These are phyloP conservation scores for Koerneria pararmatus DNA, from an alignment of 2,888 invertebrate genomes.

Conservation along the genomic window DNA sequence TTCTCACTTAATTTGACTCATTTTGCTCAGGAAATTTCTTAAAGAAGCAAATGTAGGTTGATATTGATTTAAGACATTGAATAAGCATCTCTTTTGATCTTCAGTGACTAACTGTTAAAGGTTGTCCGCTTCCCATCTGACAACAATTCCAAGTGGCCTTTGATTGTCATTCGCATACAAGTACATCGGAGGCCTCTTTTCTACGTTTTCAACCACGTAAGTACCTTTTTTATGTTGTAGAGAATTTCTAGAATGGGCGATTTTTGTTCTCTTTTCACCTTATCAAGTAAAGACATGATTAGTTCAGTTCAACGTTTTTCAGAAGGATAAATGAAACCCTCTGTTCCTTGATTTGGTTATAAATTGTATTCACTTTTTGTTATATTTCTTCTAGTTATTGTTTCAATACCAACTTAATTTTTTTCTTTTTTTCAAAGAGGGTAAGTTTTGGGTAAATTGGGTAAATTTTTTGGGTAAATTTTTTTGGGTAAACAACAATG, in stretches of 20 bases:
- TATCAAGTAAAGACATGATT: too few relatives aligned
- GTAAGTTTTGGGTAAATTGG: too few relatives aligned
- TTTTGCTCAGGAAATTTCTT: too few relatives aligned
- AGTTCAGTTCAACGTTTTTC: too few relatives aligned
- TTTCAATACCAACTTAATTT: neutral
- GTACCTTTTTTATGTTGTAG: too few relatives aligned
- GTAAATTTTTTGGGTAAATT: too few relatives aligned
- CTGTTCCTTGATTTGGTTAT: neutral
- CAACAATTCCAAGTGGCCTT: slow-evolving; percentile 62
- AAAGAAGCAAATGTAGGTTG: too few relatives aligned
- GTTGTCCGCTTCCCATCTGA: slow-evolving; percentile 47
- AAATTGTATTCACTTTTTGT: neutral
- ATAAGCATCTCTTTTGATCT: neutral
- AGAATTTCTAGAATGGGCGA: too few relatives aligned
- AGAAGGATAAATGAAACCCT: too few relatives aligned
- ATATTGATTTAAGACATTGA: neutral
- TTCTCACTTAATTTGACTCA: too few relatives aligned
- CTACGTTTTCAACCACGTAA: slow-evolving; percentile 63
- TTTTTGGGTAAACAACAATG: neutral
- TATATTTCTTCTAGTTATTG: neutral
- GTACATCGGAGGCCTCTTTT: slow-evolving; percentile 65
- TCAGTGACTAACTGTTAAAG: slow-evolving; percentile 11
- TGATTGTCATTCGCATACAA: slow-evolving; percentile 63
- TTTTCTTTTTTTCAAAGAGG: neutral
- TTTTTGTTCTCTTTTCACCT: too few relatives aligned